These are phyloP conservation scores for Plemyria rubiginata DNA, from an alignment of 2,888 invertebrate genomes.

Conservation along the genomic window DNA sequence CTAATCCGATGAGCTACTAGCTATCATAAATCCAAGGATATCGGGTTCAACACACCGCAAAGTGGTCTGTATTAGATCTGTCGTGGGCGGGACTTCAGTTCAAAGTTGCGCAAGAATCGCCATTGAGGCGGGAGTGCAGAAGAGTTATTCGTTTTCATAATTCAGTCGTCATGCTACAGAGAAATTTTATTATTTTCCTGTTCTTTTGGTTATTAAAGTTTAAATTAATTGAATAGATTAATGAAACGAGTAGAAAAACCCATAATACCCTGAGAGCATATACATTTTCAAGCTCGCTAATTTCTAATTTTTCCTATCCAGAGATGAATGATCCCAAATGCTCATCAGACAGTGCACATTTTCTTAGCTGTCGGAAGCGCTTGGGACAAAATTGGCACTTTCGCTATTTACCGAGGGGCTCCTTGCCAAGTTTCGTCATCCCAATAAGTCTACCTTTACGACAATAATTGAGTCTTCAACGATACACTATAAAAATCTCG, in stretches of 20 bases:
- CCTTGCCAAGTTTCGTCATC: conserved; percentile 40
- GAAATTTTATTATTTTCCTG: conserved; percentile 29
- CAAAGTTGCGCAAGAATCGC: conserved; percentile 40
- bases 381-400: conserved; percentile 42
- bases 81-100: conserved; percentile 39
- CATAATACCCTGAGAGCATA: neutral
- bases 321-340: conserved; percentile 36
- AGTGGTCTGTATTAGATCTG: conserved; percentile 37
- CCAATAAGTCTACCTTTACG: conserved; percentile 36
- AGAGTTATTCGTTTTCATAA: conserved; percentile 37
- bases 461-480: conserved; percentile 38
- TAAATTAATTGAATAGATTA: conserved; percentile 21
- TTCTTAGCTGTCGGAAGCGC: conserved; percentile 35
- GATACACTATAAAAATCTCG: conserved; percentile 50
- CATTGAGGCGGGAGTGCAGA: conserved; percentile 37
- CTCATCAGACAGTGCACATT: conserved; percentile 26
- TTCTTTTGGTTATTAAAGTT: conserved; percentile 21
- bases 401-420: conserved; percentile 37
- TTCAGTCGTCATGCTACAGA: conserved; percentile 32
- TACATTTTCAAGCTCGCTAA: neutral
- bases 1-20: conserved; percentile 40
- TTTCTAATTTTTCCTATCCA: conserved; percentile 14
- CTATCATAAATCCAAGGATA: conserved; percentile 41
- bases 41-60: conserved; percentile 43
- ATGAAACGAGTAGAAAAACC: neutral